Evolutionary conservation across 1,140 invertebrate species (phyloP).

Genomic region (Nylanderia fulva): DNA sequence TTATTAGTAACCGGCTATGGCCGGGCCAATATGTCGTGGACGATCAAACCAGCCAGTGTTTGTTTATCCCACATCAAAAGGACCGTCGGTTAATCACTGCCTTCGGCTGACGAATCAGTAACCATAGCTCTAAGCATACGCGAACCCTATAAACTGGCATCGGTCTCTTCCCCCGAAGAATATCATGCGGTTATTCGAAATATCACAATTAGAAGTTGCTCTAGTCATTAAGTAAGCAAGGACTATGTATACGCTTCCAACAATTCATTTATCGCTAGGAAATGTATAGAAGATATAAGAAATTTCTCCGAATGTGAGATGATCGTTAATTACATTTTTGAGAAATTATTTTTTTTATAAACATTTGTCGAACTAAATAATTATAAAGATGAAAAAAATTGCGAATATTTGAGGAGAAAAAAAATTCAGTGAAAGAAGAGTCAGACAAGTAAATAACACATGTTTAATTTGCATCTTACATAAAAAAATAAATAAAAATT

Average conservation of each 20-base stretch:
- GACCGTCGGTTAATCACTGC: constrained; percentile 77
- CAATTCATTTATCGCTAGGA: no score
- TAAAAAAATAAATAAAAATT: no score
- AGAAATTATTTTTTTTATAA: background rate
- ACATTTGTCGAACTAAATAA: background rate
- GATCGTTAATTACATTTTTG: background rate
- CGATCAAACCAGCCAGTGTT: constrained; percentile 72
- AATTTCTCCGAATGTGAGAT: no score
- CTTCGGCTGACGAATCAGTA: constrained; percentile 55
- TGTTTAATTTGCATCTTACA: no score
- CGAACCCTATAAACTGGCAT: background rate
- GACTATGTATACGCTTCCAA: no score
- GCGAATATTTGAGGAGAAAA: background rate
- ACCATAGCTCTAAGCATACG: constrained; percentile 3
- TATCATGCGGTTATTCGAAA: no score
- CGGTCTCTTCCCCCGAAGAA: no score
- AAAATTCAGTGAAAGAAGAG: no score
- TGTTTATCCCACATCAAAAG: constrained; percentile 83
- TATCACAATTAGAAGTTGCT: no score
- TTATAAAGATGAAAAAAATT: background rate
- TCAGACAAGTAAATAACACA: no score
- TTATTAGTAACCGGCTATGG: constrained; percentile 72
- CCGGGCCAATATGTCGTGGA: constrained; percentile 74
- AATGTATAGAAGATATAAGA: no score
- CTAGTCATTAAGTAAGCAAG: no score